A percentile compares a stretch with the other conserved stretches of the same genome.
phyloP scores from a whole-genome alignment of 2,797 vertebrate species.

The Spea hammondii region DNA sequence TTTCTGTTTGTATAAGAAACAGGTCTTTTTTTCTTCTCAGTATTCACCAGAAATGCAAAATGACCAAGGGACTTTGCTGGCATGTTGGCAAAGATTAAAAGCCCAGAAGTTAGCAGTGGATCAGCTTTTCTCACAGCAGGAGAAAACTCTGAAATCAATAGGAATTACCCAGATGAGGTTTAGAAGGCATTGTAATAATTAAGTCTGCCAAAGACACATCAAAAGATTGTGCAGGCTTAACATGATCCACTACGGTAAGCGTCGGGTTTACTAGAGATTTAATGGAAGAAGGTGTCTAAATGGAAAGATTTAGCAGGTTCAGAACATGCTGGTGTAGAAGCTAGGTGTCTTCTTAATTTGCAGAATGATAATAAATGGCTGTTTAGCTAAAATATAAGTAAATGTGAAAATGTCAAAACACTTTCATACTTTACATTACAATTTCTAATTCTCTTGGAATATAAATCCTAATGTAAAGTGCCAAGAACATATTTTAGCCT shows the following conservation, averaged over 20 bases:
- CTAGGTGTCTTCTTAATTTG: constrained; percentile 18
- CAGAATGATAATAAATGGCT: constrained; percentile 1
- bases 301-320: constrained; percentile 33
- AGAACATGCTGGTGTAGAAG: constrained; percentile 32
- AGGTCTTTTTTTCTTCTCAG: constrained; percentile 1
- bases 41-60: constrained; percentile 23
- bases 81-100: constrained; percentile 52
- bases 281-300: constrained; percentile 46
- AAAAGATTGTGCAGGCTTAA: constrained; percentile 51
- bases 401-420: background rate
- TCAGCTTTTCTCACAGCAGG: constrained; percentile 56
- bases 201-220: constrained; percentile 54
- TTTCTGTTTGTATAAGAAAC: background rate
- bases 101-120: constrained; percentile 29
- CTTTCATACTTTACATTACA: no score
- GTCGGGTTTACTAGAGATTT: constrained; percentile 43
- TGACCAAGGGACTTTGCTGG: constrained; percentile 37
- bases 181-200: constrained; percentile 58
- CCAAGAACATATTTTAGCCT: no score
- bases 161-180: constrained; percentile 57
- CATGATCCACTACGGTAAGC: constrained; percentile 42
- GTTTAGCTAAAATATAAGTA: background rate
- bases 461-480: no score
- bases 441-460: no score
- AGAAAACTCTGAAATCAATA: constrained; percentile 56